Percentiles rank a stretch among this genome's conserved stretches.
Conservation (phyloP, 2,113 vertebrate genomes). For the Corythornis madagascariensis region DNA sequence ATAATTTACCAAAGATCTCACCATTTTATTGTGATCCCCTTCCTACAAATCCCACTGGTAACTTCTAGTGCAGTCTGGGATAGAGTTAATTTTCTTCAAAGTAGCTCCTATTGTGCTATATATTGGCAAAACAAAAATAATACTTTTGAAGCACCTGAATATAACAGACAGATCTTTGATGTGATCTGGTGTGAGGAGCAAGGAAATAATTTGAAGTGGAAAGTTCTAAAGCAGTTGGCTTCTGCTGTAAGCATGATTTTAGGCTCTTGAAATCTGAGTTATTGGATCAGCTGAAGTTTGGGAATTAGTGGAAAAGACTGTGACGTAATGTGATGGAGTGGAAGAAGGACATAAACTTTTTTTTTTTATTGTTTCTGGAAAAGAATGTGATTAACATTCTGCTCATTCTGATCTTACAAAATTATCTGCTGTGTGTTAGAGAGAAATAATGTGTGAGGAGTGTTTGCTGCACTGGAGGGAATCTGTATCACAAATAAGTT, state of each 20-base stretch:
- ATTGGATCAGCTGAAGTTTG: neutral
- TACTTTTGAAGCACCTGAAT: neutral
- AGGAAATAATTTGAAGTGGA: neutral
- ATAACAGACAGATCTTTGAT: neutral
- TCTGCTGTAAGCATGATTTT: neutral
- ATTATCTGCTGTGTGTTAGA: neutral
- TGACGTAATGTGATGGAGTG: neutral
- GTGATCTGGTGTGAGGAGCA: neutral
- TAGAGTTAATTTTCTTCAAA: neutral
- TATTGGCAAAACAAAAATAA: neutral
- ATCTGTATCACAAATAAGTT: neutral
- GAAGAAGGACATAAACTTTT: neutral
- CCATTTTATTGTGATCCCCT: neutral
- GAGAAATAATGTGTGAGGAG: neutral
- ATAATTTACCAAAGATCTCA: neutral
- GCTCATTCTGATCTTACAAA: neutral
- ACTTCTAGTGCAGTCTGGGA: neutral
- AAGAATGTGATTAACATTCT: neutral
- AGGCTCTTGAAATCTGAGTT: neutral
- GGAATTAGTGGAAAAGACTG: neutral
- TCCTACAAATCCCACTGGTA: neutral
- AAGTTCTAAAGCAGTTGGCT: neutral
- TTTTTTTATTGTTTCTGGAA: neutral
- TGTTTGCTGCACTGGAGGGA: neutral
- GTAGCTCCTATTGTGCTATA: accelerated